These are phyloP conservation scores for Labeo calbasu DNA, from an alignment of 2,797 vertebrate genomes.

Conservation along the genomic window DNA sequence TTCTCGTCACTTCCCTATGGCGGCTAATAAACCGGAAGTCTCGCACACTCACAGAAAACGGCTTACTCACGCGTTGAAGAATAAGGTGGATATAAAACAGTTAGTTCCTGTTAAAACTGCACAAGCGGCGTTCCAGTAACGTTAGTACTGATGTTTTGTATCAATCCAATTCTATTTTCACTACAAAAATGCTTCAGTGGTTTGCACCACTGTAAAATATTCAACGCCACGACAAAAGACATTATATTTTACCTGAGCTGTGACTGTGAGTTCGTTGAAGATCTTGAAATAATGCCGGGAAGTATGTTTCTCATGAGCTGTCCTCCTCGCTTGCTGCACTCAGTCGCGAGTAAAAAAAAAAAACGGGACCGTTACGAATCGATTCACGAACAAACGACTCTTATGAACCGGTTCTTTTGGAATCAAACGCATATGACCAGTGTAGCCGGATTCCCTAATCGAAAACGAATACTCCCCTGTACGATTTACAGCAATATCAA, in stretches of 20 bases:
- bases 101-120: not conserved
- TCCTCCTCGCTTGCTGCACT: not conserved
- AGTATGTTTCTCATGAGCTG: not conserved
- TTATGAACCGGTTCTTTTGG: not conserved
- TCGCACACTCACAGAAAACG: no score
- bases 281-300: not conserved
- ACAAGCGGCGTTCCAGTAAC: not conserved
- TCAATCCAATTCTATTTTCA: not conserved
- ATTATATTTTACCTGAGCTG: not conserved
- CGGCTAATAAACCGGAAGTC: no score
- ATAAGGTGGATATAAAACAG: not conserved
- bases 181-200: not conserved
- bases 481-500: not conserved
- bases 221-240: not conserved
- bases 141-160: not conserved
- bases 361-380: not conserved
- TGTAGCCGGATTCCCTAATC: not conserved
- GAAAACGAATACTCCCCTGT: not conserved
- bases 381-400: slow-evolving; percentile 14
- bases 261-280: not conserved
- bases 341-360: no score
- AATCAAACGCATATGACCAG: not conserved
- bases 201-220: not conserved
- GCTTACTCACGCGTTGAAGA: no score
- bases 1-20: no score